Base-by-base conservation (phyloP, 2,113 vertebrate species). In the Xenus cinereus region DNA sequence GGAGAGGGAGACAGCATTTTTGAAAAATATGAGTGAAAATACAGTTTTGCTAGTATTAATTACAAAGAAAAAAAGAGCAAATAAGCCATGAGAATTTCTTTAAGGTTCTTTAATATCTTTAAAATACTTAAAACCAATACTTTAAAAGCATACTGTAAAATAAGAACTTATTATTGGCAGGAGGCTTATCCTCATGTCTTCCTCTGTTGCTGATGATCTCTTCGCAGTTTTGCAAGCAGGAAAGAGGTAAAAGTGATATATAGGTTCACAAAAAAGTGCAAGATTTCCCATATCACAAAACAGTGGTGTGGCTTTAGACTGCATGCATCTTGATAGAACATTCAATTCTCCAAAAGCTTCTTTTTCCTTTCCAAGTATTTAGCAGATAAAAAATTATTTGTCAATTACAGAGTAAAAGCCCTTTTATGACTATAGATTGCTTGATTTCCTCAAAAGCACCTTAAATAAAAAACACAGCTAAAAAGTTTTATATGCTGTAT, bases 181-280 rank as follows among this genome's bases (percentile, higher is more conserved):
- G 20, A 77, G 18, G 28, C 3, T 89, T 84, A 63, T 50, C 17
- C 20, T 75, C 23, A 18, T 19, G 18, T 81, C 26, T 78, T 71
- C 10, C 5, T 56, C 4, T 32, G 2, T 3, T 59, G 20, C 33
- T 45, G 0, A 20, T 69, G 1, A 45, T 35, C 28, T 41, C 22
- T 86, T 14, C 51, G 6, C 74, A 78, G 23, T 82, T 89, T 63
- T 89, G 20, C 21, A 63, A 63, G 28, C 9, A 53, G 15, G 24
- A 26, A 56, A 66, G 26, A 59, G 6, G 37, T 57, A 39, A 54
- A 95, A 32, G 10, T 16, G 35, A 60, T 33, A 33, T 60, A 27
- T 18, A 71, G 7, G 17, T 27, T 81, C 68, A 81, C 16, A 66
- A 53, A 60, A 87, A 91, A 87, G 10, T 30, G 7, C 30, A 43